Percentiles rank a stretch among this genome's conserved stretches.
Conservation (phyloP, 2,888 invertebrate species). For the Tanypteryx hageni region DNA sequence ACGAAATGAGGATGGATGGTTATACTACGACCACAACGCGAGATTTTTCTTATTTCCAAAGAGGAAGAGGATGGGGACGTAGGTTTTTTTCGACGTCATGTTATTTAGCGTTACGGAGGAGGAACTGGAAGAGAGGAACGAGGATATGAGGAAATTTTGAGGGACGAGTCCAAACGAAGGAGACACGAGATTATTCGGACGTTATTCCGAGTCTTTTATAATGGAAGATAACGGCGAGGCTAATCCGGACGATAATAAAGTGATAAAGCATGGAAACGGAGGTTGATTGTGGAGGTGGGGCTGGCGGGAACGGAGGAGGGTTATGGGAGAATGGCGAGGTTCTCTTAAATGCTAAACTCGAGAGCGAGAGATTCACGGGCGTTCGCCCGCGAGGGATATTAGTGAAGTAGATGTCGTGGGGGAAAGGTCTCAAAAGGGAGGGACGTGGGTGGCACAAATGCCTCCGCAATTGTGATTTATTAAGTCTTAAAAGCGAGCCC, state of each 20-base stretch:
- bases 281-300: not conserved
- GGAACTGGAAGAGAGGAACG: not conserved
- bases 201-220: not conserved
- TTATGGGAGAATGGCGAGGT: too few species aligned
- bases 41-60: not conserved
- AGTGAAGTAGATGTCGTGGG: not conserved
- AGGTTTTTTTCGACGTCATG: not conserved
- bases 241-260: constrained; percentile 40
- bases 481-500: too few species aligned
- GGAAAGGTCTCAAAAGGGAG: not conserved
- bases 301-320: not conserved
- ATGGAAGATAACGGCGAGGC: not conserved
- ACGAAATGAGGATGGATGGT: constrained; percentile 12
- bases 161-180: not conserved
- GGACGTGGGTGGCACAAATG: not conserved
- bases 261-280: not conserved
- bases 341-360: not conserved
- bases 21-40: not conserved
- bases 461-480: not conserved
- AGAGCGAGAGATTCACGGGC: not conserved
- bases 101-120: not conserved
- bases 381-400: not conserved
- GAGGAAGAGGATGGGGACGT: not conserved
- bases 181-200: not conserved
- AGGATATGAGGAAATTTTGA: not conserved